Percentiles rank a stretch among this genome's conserved stretches.
Conservation (phyloP, 2,888 invertebrate genomes). For the Agriopis marginaria region DNA sequence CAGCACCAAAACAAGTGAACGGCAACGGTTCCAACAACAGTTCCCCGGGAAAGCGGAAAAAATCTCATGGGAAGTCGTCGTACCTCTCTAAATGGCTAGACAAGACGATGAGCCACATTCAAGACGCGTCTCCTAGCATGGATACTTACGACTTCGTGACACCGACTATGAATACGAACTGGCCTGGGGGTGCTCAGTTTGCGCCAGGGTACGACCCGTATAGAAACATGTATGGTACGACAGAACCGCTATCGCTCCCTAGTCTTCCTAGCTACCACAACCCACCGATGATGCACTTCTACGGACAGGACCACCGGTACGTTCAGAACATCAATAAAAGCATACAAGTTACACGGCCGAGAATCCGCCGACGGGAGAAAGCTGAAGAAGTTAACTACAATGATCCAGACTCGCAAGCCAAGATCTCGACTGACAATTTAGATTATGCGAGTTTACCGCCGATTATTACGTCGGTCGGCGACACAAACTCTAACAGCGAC, state of each 20-base stretch:
- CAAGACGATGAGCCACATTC: slow-evolving; percentile 78
- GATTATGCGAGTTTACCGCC: slow-evolving; percentile 91
- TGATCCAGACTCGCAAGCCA: slow-evolving; percentile 70
- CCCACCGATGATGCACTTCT: slow-evolving; percentile 61
- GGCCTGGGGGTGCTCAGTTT: slow-evolving; percentile 70
- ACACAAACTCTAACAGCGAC: slow-evolving; percentile 81
- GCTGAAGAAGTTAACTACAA: slow-evolving; percentile 65
- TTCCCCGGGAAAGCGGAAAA: slow-evolving; percentile 82
- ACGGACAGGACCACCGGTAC: slow-evolving; percentile 72
- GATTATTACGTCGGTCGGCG: slow-evolving; percentile 86
- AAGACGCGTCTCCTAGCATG: slow-evolving; percentile 72
- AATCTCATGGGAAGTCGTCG: slow-evolving; percentile 75
- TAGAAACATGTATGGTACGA: slow-evolving; percentile 82
- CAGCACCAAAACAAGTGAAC: slow-evolving; percentile 79
- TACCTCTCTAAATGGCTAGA: slow-evolving; percentile 84
- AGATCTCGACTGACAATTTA: slow-evolving; percentile 74
- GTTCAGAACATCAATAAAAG: slow-evolving; percentile 70
- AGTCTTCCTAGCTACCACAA: slow-evolving; percentile 86
- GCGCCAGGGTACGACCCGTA: slow-evolving; percentile 79
- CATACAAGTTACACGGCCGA: slow-evolving; percentile 71
- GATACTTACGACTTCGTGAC: slow-evolving; percentile 72
- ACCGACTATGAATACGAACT: slow-evolving; percentile 68
- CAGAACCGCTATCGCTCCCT: slow-evolving; percentile 89
- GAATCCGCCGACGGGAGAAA: slow-evolving; percentile 68
- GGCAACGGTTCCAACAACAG: slow-evolving; percentile 71